Evolutionary conservation across 2,113 vertebrate genomes (phyloP), one percentile per base, ranked within the genome.

Genomic region (Scortum barcoo): DNA sequence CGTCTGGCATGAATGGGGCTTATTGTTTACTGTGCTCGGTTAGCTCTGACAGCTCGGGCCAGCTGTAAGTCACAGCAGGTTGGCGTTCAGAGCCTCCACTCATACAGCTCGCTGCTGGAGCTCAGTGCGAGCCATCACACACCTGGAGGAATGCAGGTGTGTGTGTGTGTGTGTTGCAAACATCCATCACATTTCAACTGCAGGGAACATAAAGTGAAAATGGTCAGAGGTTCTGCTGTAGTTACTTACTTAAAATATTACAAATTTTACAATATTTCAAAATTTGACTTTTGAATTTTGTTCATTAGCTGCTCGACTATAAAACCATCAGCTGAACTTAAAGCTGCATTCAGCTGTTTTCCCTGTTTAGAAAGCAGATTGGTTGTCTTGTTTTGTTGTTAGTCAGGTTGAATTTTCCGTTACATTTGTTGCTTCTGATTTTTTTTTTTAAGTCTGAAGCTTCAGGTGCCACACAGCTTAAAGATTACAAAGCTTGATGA

Each of bases 51-150:
- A 81, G 85, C 65, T 61, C 20, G 40, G 10, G 36, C 72, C 81
- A 86, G 85, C 88, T 88, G 86, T 80, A 89, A 77, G 73, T 92
- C 81, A 81, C 89, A 78, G 83, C 90, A 3, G 86, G 89, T 44
- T 46, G 54, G 28, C 16, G 7, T 14, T 72, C 46, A 0, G 72
- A 83, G 62, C 5, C 67, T 6, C 26, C 30, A 78, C 70, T 81
- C 71, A 68, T 24, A 40, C 53, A 2, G 67, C 68, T 57, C 42
- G 0, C 8, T 1, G 14, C 48, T 9, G 36, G 9, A 22, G 69
- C 80, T 36, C 66, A 19, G 22, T 3, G 62, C 14, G 22, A 65
- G 76, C 61, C 71, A 42, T 72, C 78, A 20, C 74, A 74, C 78
- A 89, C 19, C 86, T 81, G 80, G 62, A 46, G 12, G 56, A 66